These are phyloP conservation scores for Petrolisthes manimaculis DNA, from an alignment of 2,888 invertebrate genomes.

Conservation along the genomic window DNA sequence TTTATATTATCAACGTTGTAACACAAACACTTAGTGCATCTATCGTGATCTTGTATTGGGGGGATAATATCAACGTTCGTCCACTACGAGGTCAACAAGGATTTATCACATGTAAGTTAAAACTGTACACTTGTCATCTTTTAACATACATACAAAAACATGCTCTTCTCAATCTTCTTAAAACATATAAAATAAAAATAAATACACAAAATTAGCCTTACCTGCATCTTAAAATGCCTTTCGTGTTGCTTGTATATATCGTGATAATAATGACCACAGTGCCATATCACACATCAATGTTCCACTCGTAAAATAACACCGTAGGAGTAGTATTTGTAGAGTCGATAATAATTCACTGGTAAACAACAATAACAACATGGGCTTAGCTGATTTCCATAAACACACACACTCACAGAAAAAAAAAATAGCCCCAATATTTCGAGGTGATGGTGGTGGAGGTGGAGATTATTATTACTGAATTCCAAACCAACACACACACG, in stretches of 20 bases:
- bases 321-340: too few relatives aligned
- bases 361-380: background rate
- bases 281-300: background rate
- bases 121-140: background rate
- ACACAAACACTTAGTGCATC: background rate
- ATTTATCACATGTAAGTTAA: background rate
- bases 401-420: too few relatives aligned
- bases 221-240: background rate
- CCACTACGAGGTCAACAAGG: background rate
- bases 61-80: background rate
- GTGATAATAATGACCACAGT: background rate
- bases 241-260: background rate
- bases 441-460: too few relatives aligned
- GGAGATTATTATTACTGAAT: too few relatives aligned
- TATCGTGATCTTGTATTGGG: background rate
- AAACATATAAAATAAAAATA: background rate
- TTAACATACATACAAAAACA: background rate
- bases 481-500: background rate
- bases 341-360: background rate
- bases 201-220: background rate
- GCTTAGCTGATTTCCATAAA: background rate
- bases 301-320: too few relatives aligned
- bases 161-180: background rate
- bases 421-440: background rate
- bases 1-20: slow-evolving; percentile 8